Percentiles rank a stretch among this genome's conserved stretches.
phyloP scores from a whole-genome alignment of 2,888 invertebrate species.

The Oscheius myriophilus region DNA sequence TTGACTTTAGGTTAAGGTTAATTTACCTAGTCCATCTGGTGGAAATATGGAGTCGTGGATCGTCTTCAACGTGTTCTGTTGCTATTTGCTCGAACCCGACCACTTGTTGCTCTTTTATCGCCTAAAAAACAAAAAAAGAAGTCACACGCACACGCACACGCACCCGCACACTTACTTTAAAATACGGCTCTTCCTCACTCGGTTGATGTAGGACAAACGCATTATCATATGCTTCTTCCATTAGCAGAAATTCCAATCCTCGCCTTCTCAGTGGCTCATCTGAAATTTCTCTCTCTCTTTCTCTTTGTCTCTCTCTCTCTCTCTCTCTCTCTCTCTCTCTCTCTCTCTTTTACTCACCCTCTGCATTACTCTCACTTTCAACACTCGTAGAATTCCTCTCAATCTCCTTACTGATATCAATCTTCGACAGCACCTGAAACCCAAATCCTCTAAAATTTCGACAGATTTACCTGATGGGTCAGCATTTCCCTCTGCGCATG shows the following conservation, averaged over 20 bases:
- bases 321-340: no score
- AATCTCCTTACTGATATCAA: conserved; percentile 22
- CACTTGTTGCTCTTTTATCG: conserved; percentile 42
- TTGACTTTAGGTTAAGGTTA: not conserved
- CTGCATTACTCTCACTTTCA: not conserved
- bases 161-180: not conserved
- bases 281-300: not conserved
- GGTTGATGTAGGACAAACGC: conserved; percentile 72
- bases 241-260: conserved; percentile 72
- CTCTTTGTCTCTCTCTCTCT: no score
- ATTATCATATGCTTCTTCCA: conserved; percentile 71
- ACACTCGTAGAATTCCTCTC: conserved; percentile 10
- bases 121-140: conserved; percentile 41
- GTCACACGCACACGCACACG: no score
- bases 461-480: conserved; percentile 45
- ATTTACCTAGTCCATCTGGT: conserved; percentile 37
- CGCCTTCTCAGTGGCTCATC: conserved; percentile 47
- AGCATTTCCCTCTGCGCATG: conserved; percentile 45
- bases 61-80: conserved; percentile 38
- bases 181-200: conserved; percentile 52
- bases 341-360: not conserved
- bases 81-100: conserved; percentile 37
- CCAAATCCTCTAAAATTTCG: not conserved
- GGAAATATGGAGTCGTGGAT: conserved; percentile 37
- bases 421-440: conserved; percentile 2